These are phyloP conservation scores for Sebastes schlegelii DNA, from an alignment of 2,113 vertebrate genomes.

Conservation along the genomic window DNA sequence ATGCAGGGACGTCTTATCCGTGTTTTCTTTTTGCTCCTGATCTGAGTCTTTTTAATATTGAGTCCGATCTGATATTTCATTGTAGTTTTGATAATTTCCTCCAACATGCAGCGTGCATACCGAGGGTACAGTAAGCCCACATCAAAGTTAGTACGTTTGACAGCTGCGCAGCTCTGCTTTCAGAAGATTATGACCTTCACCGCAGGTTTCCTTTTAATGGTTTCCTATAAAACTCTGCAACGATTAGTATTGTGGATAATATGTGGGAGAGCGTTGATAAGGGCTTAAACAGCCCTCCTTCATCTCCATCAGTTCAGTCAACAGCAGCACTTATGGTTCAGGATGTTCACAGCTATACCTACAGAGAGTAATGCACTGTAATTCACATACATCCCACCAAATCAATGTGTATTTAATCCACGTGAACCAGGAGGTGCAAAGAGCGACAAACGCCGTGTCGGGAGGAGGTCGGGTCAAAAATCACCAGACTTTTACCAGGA, in stretches of 20 bases:
- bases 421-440: no score
- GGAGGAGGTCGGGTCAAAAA: no score
- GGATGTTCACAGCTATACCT: no score
- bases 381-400: no score
- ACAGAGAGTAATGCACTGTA: no score
- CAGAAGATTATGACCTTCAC: neutral
- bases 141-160: neutral
- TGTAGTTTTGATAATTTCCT: neutral
- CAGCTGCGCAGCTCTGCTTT: neutral
- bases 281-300: neutral
- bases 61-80: neutral
- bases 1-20: neutral
- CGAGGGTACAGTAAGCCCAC: neutral
- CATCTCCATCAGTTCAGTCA: neutral
- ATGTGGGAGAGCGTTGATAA: neutral
- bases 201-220: conserved; percentile 7
- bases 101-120: neutral
- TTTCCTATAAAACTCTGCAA: neutral
- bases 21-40: neutral
- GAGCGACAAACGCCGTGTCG: no score
- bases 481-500: no score
- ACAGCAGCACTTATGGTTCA: neutral
- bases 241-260: neutral
- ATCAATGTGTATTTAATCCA: no score
- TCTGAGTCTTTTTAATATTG: neutral